Evolutionary conservation across 1,140 invertebrate genomes (phyloP), one percentile per base, ranked within the genome.

Genomic region (Hyles euphorbiae): DNA sequence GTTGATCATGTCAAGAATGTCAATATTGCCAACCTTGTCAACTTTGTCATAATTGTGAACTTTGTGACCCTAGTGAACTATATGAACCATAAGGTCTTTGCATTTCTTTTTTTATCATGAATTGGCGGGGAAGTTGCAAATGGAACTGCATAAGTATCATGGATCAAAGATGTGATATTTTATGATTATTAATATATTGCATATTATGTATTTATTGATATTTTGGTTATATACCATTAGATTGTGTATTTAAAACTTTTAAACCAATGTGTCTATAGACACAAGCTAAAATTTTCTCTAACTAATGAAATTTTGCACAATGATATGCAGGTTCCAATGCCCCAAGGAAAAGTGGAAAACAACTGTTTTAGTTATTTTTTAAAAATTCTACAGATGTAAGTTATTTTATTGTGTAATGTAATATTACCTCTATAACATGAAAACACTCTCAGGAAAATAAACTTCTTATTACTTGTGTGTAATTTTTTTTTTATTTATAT

Each of bases 161-260:
- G 76, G 74, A 83, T 85, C 71, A 81, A 71, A 80, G 72, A 82
- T 86, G 83, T 86, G 83, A 86, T 86, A 83, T 82, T 82, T 85
- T 80, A 70, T 45, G 5, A 76, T 83, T 78, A 76, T 77, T 72
- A 68, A 73, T 74, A 72, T 74, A 77, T 81, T 77, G 64, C 33
- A n/a, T 76, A 72, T 74, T 66, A 51, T 56, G 53, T 49, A 54
- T 69, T 62, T 68, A 44, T 62, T 53, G 47, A 44, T 53, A 60
- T 65, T 59, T 63, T 67, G 53, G 50, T 67, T 54, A 56, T 43
- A 32, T 63, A 61, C 56, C 54, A 65, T 64, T 61, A 53, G 52
- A 60, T 60, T 59, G 44, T 64, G 49, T 64, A 61, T 53, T 47
- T 53, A 36, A 48, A 7, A 54, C 22, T 11, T 55, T 44, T 40